Evolutionary conservation across 2,113 vertebrate genomes (phyloP).

Genomic region (Stegostoma tigrinum): DNA sequence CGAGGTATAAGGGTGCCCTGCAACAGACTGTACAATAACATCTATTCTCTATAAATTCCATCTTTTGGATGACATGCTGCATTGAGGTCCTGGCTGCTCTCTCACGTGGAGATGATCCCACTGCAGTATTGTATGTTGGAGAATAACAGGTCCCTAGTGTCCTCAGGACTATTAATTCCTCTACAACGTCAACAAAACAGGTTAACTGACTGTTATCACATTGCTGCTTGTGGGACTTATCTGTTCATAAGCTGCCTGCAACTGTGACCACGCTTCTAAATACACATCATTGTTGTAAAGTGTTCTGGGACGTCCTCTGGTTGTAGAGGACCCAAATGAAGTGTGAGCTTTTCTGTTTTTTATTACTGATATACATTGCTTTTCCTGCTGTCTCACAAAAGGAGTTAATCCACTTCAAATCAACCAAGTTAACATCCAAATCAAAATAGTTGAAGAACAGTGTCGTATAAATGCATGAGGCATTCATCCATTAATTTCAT

Average conservation of each 20-base stretch:
- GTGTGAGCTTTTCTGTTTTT: background rate
- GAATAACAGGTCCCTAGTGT: background rate
- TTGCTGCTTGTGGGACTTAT: background rate
- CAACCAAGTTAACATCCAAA: background rate
- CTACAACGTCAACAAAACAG: background rate
- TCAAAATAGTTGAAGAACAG: background rate
- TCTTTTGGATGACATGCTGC: background rate
- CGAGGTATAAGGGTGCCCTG: background rate
- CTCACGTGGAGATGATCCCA: background rate
- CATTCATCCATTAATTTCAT: background rate
- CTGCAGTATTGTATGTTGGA: background rate
- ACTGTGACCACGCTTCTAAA: background rate
- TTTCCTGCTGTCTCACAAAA: background rate
- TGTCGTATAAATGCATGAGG: background rate
- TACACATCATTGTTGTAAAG: background rate
- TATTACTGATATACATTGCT: background rate
- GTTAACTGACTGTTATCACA: background rate
- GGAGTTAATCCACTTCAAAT: background rate
- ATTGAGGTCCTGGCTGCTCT: background rate
- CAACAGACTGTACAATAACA: background rate
- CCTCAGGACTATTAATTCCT: background rate
- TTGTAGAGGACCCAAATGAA: background rate
- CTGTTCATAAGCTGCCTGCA: background rate
- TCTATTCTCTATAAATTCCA: background rate
- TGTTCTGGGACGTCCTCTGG: too few relatives aligned